Evolutionary conservation across 37 sponge, comb jelly and placozoan species (phyloP), one percentile per base, ranked within the genome.

Genomic region (Diacarnus erythraeanus): DNA sequence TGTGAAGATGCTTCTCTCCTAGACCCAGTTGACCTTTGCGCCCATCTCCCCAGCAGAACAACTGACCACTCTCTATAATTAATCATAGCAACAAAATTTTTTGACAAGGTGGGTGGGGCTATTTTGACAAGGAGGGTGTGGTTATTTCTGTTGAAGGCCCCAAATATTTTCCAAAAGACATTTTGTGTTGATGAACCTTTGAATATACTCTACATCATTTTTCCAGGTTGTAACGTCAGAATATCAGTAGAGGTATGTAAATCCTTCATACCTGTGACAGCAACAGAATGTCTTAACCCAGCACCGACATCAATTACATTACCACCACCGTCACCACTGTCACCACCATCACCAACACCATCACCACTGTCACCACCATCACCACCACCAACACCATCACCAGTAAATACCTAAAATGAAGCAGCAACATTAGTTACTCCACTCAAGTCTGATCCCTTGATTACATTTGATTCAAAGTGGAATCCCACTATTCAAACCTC

Each of bases 281-380:
- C 92, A 25, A 79, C 2, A 18, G 91, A 87, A 38, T 94, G 94
- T 43, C 94, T 29, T 68, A 90, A 30, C 30, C 94, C 94, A 78
- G 88, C 87, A 26, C 69, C 75, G 4, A 88, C 31, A 31, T 80
- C 78, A 64, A 26, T 42, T 0, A 93, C 74, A 23, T 23, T 41
- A 3, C 39, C 33, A 29, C 42, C 66, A 1, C 43, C 41, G 63
- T 84, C n/a, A n/a, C n/a, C n/a, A n/a, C n/a, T n/a, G n/a, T n/a
- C n/a, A n/a, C n/a, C n/a, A n/a, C n/a, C n/a, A n/a, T n/a, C n/a
- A n/a, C n/a, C n/a, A n/a, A n/a, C n/a, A n/a, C n/a, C n/a, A n/a
- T n/a, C n/a, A n/a, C n/a, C n/a, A n/a, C n/a, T n/a, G n/a, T n/a
- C n/a, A n/a, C n/a, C n/a, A n/a, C n/a, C n/a, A n/a, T n/a, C n/a